Percentiles rank a stretch among this genome's conserved stretches.
phyloP scores from a whole-genome alignment of 2,113 vertebrate genomes.

The Otocyon megalotis region DNA sequence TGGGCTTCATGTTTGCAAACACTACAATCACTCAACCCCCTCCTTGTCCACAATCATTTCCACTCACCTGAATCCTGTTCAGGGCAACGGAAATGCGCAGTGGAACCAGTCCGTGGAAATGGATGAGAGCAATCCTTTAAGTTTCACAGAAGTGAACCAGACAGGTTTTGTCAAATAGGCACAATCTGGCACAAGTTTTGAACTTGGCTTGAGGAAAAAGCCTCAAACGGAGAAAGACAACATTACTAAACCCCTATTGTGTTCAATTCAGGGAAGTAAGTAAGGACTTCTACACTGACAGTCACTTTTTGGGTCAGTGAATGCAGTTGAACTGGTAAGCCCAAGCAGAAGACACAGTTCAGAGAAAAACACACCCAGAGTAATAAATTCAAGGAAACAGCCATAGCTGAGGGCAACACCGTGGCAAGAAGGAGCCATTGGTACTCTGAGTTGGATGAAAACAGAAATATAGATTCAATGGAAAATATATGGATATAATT shows the following conservation, averaged over 20 bases:
- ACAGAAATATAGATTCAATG: neutral
- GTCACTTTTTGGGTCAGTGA: neutral
- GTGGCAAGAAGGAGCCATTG: neutral
- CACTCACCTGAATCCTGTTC: neutral
- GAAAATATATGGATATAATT: neutral
- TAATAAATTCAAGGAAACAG: neutral
- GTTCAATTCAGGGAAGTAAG: neutral
- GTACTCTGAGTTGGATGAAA: neutral
- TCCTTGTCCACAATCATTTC: neutral
- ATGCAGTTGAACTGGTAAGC: neutral
- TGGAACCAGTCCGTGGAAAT: neutral
- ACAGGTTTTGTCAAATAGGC: neutral
- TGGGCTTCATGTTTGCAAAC: constrained; percentile 39
- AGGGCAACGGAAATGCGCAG: neutral
- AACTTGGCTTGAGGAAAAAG: neutral
- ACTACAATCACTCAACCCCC: neutral
- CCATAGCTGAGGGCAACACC: neutral
- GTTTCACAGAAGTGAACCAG: neutral
- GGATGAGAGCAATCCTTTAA: neutral
- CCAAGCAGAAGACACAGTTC: neutral
- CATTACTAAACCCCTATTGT: neutral
- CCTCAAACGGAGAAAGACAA: neutral
- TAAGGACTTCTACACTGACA: neutral
- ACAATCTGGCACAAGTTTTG: neutral
- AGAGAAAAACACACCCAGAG: neutral